These are phyloP conservation scores for Cyclina sinensis DNA, from an alignment of 1,140 invertebrate species.

Conservation along the genomic window DNA sequence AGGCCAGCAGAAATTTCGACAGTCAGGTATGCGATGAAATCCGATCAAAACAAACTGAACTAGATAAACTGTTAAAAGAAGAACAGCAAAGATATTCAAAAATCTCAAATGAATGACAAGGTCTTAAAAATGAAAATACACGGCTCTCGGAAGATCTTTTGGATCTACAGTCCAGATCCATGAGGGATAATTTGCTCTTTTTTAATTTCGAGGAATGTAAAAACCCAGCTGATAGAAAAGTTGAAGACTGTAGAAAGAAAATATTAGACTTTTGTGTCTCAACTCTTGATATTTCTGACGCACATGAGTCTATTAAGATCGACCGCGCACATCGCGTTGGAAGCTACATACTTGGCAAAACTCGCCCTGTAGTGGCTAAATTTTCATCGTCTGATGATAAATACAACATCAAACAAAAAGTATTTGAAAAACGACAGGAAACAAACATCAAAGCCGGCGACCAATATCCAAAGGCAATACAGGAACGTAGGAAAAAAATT, in stretches of 20 bases:
- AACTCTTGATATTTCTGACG: background rate
- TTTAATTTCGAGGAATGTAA: background rate
- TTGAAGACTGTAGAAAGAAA: constrained; percentile 12
- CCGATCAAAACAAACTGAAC: background rate
- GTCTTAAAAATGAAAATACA: background rate
- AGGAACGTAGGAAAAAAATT: too few species aligned
- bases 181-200: constrained; percentile 28
- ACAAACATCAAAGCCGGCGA: too few species aligned
- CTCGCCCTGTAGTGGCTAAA: background rate
- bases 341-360: background rate
- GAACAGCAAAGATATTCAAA: background rate
- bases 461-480: too few species aligned
- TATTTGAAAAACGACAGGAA: too few species aligned
- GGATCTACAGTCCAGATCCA: constrained; percentile 12
- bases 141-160: background rate
- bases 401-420: background rate
- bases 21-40: constrained; percentile 18
- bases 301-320: background rate
- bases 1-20: constrained; percentile 23
- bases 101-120: background rate
- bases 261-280: too few species aligned
- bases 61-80: background rate
- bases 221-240: background rate
- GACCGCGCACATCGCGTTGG: too few species aligned
- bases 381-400: background rate